A percentile compares a stretch with the other conserved stretches of the same genome.
Conservation (phyloP, 2,113 vertebrate genomes). For the Myrmophylax atrothorax region DNA sequence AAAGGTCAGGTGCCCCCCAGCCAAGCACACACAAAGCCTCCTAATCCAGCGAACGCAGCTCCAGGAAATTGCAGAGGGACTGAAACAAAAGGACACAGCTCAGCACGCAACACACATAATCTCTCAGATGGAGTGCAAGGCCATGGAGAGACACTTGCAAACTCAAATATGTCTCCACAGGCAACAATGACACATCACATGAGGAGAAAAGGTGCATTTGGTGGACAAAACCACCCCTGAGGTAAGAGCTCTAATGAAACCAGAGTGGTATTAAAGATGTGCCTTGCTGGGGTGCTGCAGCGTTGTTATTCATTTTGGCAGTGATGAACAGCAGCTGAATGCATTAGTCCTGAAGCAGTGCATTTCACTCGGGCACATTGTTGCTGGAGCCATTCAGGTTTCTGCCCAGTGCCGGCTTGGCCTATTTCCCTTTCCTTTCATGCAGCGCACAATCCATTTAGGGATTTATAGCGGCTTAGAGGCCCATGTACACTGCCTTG, state of each 20-base stretch:
- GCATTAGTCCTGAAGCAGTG: background rate
- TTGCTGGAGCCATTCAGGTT: conserved; percentile 43
- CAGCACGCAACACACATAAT: background rate
- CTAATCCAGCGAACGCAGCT: conserved; percentile 16
- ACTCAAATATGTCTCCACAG: background rate
- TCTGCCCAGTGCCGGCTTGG: conserved; percentile 18
- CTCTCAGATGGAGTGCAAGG: background rate
- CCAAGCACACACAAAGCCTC: background rate
- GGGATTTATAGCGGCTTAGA: conserved; percentile 68
- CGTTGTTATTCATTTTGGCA: background rate
- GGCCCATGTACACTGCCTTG: conserved; percentile 40
- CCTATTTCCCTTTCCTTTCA: conserved; percentile 61
- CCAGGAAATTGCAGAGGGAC: background rate
- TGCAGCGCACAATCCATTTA: conserved; percentile 61
- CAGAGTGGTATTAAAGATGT: background rate
- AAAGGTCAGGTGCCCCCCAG: background rate
- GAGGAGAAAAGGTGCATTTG: background rate
- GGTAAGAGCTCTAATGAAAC: background rate
- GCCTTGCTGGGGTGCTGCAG: background rate
- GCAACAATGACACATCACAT: fast-evolving
- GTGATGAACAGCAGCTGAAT: background rate
- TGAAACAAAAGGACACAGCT: conserved; percentile 29
- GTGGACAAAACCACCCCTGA: background rate
- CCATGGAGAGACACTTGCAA: background rate
- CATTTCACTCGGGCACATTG: conserved; percentile 3